These are phyloP conservation scores for Halcyon senegalensis DNA, from an alignment of 2,113 vertebrate genomes.

Conservation along the genomic window DNA sequence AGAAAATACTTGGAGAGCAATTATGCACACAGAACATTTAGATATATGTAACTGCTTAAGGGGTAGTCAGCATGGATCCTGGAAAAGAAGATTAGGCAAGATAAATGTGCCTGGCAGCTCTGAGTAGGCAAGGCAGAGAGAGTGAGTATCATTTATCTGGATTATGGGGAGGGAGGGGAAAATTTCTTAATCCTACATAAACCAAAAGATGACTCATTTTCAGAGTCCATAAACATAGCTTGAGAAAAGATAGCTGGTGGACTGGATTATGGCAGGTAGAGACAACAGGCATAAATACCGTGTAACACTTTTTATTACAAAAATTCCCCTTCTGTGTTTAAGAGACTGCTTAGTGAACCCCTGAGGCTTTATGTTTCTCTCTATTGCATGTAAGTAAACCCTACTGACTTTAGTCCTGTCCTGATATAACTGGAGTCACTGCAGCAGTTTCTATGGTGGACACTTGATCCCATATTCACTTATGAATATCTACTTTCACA, in stretches of 20 bases:
- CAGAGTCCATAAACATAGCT: constrained; percentile 4
- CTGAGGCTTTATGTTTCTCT: neutral
- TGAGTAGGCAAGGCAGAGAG: constrained; percentile 5
- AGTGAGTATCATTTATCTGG: constrained; percentile 12
- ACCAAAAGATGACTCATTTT: constrained; percentile 20
- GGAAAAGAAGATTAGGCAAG: constrained; percentile 55
- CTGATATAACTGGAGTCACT: neutral
- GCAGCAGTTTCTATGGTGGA: neutral
- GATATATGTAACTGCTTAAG: constrained; percentile 57
- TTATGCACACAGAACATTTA: constrained; percentile 47
- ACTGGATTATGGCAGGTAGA: neutral
- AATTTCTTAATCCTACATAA: constrained; percentile 9
- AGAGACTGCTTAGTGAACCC: neutral
- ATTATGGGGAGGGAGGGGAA: neutral
- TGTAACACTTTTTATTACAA: neutral
- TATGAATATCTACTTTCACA: neutral
- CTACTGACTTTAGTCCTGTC: neutral
- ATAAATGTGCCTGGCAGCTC: constrained; percentile 27
- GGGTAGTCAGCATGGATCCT: constrained; percentile 35
- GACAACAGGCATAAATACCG: neutral
- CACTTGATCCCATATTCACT: neutral
- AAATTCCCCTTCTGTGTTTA: neutral
- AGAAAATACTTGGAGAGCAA: constrained; percentile 47
- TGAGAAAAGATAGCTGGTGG: neutral
- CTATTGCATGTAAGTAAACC: neutral